Evolutionary conservation across 2,888 invertebrate genomes (phyloP).

Genomic region (Minunthozetes semirufus): DNA sequence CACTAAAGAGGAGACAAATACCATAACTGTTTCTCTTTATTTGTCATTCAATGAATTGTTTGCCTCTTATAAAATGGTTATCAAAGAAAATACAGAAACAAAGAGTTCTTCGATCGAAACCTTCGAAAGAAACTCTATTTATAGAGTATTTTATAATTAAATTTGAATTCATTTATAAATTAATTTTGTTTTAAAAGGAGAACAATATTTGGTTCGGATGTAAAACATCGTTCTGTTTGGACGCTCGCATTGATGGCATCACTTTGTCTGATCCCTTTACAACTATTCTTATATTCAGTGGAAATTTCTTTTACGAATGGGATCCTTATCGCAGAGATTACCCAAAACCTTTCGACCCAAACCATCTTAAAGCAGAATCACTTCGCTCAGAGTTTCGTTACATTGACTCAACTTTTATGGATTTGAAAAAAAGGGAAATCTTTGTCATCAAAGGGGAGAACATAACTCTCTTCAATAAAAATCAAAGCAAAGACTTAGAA

Average conservation of each 20-base stretch:
- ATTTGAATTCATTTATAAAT: neutral
- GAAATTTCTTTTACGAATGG: neutral
- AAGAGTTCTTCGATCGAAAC: neutral
- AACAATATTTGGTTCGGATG: conserved; percentile 1
- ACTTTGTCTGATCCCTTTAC: too few relatives aligned
- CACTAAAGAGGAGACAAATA: neutral
- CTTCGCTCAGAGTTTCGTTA: neutral
- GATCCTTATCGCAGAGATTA: neutral
- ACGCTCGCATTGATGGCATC: neutral
- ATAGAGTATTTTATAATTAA: neutral
- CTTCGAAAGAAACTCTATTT: neutral
- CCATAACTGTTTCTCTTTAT: neutral
- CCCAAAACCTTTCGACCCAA: neutral
- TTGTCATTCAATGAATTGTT: neutral
- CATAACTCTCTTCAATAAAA: neutral
- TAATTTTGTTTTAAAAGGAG: neutral
- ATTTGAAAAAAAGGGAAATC: neutral
- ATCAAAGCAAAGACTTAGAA: neutral
- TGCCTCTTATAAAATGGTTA: neutral
- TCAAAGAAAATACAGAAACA: neutral
- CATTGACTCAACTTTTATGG: neutral
- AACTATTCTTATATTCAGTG: neutral
- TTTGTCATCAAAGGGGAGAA: neutral
- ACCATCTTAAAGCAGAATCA: too few relatives aligned
- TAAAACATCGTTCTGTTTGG: neutral